Base-by-base conservation (phyloP, 2,113 vertebrate species). In the Larimichthys crocea region DNA sequence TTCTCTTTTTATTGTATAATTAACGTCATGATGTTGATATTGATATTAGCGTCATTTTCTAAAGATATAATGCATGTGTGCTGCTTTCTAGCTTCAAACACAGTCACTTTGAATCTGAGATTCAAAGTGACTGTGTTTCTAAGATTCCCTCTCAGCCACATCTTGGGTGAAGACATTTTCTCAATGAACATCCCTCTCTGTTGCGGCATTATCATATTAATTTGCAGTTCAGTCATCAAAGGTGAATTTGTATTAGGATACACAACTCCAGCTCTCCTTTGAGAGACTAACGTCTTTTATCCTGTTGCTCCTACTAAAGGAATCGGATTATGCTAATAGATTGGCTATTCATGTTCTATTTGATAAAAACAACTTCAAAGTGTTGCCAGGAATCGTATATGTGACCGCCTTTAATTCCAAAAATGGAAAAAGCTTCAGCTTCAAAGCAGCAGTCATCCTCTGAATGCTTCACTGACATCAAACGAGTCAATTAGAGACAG, bases 351-450 rank as follows among this genome's bases (percentile, higher is more conserved):
- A 78, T 86, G 76, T 87, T 82, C 67, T 59, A 64, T 88, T 86
- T 76, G 62, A 67, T 72, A 80, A 80, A 67, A 19, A 44, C 20
- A 60, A 74, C 79, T 87, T 92, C 83, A 88, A 91, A 92, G 84
- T 88, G 90, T 73, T 84, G 74, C 79, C 94, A 91, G 94, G 94
- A 96, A 96, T 95, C 93, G 2, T n/a, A 56, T 63, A 56, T 63
- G 67, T 49, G 40, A 96, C 94, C 93, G 92, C 89, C 82, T 93
- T 92, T 95, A 94, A 92, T 95, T 92, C 85, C 91, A 94, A 80
- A 96, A 95, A 35, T 35, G 93, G 91, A 90, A 95, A 96, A 95
- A 95, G 95, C 95, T 94, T 92, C 92, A 92, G 93, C 94, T 95
- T 96, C 93, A 94, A 93, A 96, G 91, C 35, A 94, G 94, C 95